Evolutionary conservation across 2,113 vertebrate genomes (phyloP).

Genomic region (Heloderma charlesbogerti): DNA sequence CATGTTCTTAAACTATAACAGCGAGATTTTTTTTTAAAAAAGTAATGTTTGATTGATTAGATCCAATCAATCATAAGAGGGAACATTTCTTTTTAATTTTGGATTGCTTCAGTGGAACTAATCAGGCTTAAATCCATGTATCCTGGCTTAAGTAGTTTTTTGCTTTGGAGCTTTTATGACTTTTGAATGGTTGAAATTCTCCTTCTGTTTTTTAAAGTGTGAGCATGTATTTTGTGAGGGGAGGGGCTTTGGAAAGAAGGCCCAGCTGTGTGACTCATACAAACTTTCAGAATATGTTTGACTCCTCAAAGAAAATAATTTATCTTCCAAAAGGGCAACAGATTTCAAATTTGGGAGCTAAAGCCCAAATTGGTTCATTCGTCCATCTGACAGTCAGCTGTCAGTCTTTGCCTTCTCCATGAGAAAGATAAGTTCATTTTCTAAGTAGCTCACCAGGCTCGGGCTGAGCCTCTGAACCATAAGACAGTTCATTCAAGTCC

Average conservation of each 20-base stretch:
- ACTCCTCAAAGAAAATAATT: not conserved
- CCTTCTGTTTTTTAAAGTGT: not conserved
- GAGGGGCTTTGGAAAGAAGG: not conserved
- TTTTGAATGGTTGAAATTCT: not conserved
- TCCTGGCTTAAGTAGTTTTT: not conserved
- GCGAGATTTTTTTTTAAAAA: not conserved
- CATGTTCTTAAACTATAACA: slow-evolving; percentile 7
- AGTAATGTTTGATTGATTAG: not conserved
- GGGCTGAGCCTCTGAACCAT: not conserved
- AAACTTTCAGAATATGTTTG: not conserved
- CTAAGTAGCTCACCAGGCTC: not conserved
- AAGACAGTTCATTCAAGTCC: not conserved
- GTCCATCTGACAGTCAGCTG: slow-evolving; percentile 1
- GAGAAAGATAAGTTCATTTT: not conserved
- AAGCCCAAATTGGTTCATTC: not conserved
- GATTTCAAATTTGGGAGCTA: not conserved
- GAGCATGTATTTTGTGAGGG: not conserved
- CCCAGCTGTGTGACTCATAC: not conserved
- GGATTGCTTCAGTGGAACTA: not conserved
- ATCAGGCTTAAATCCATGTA: not conserved
- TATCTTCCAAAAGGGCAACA: not conserved
- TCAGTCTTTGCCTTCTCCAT: not conserved
- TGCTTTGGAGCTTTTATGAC: not conserved
- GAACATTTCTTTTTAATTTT: not conserved
- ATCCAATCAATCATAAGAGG: not conserved